Conservation (phyloP, 2,888 invertebrate species). For the Amphipyra berbera region DNA sequence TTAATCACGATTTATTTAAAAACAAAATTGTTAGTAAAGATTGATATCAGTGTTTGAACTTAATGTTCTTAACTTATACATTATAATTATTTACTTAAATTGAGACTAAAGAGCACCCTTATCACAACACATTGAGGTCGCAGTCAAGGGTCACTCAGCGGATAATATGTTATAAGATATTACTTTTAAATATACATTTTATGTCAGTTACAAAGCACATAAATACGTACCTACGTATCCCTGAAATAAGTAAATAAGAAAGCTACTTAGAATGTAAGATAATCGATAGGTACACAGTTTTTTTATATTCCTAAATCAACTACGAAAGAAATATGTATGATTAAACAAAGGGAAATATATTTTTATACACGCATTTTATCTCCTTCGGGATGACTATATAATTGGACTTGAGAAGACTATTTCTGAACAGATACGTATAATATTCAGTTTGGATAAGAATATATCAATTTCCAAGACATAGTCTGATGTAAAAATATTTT, state of each 20-base stretch:
- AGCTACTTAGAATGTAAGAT: neutral
- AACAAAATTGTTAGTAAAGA: too few species aligned
- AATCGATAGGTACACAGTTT: neutral
- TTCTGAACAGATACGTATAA: conserved; percentile 12
- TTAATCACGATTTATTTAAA: too few species aligned
- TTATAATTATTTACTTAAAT: too few species aligned
- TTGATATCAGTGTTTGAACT: too few species aligned
- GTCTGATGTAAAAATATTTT: neutral
- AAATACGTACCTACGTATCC: too few species aligned
- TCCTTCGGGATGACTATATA: conserved; percentile 38
- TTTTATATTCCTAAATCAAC: neutral
- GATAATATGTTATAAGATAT: too few species aligned
- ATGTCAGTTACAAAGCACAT: neutral
- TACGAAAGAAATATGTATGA: neutral
- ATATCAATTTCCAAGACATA: neutral
- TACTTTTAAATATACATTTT: neutral
- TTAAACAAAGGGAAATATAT: conserved; percentile 24
- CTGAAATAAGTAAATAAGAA: neutral
- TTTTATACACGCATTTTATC: conserved; percentile 11
- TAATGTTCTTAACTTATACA: too few species aligned
- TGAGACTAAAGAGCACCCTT: too few species aligned
- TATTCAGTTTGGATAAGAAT: conserved; percentile 10
- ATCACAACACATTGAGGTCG: too few species aligned
- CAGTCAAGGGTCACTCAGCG: too few species aligned
- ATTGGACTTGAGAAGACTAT: conserved; percentile 40